A percentile compares a stretch with the other conserved stretches of the same genome.
phyloP scores from a whole-genome alignment of 2,797 vertebrate species.

The Chelon labrosus region DNA sequence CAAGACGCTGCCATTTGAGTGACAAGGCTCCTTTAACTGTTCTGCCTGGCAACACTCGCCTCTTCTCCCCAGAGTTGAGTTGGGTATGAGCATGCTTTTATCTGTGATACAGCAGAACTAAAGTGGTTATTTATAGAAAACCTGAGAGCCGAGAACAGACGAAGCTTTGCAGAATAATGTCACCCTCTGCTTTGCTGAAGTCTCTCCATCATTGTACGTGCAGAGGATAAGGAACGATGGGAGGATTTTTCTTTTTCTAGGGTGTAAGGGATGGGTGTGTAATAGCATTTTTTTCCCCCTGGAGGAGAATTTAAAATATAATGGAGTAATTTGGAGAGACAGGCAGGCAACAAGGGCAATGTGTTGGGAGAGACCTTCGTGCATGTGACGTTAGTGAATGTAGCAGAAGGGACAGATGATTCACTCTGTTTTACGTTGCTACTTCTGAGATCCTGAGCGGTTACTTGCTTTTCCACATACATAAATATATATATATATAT shows the following conservation, averaged over 20 bases:
- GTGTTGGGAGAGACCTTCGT: constrained; percentile 50
- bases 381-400: constrained; percentile 47
- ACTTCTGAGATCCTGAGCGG: constrained; percentile 30
- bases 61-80: constrained; percentile 75
- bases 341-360: constrained; percentile 61
- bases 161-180: constrained; percentile 65
- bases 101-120: constrained; percentile 86
- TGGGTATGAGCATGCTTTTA: constrained; percentile 81
- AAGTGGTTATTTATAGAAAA: constrained; percentile 87
- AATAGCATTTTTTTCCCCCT: constrained; percentile 38
- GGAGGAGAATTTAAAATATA: constrained; percentile 56
- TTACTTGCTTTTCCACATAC: constrained; percentile 27
- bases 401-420: constrained; percentile 60
- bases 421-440: constrained; percentile 37
- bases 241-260: constrained; percentile 24
- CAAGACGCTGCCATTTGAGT: constrained; percentile 64
- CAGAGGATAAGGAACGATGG: constrained; percentile 52
- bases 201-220: constrained; percentile 67
- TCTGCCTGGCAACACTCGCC: constrained; percentile 85
- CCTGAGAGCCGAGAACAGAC: constrained; percentile 73
- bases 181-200: constrained; percentile 65
- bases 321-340: constrained; percentile 69
- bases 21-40: constrained; percentile 85
- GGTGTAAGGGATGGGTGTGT: constrained; percentile 23
- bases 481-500: constrained; percentile 18